A percentile compares a stretch with the other conserved stretches of the same genome.
Conservation (phyloP, 2,888 invertebrate species). For the Monoplex corrugatus region DNA sequence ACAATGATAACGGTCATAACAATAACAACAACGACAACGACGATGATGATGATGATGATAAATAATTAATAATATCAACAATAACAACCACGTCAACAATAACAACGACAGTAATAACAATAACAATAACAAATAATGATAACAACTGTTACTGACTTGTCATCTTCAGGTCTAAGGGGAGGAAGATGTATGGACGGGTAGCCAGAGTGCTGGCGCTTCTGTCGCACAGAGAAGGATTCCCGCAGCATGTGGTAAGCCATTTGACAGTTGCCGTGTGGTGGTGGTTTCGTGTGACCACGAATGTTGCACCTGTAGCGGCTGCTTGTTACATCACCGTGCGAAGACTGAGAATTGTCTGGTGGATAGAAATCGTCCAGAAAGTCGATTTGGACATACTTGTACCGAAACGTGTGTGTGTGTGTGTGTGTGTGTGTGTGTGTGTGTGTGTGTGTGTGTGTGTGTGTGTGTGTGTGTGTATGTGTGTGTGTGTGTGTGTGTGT, state of each 20-base stretch:
- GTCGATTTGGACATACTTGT: neutral
- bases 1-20: neutral
- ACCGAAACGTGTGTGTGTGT: neutral
- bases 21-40: neutral
- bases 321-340: too few species aligned
- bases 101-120: neutral
- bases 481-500: neutral
- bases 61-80: neutral
- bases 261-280: neutral
- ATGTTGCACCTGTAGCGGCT: neutral
- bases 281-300: neutral
- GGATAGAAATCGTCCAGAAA: too few species aligned
- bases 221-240: neutral
- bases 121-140: neutral
- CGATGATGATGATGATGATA: neutral
- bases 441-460: conserved; percentile 23
- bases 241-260: neutral
- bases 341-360: too few species aligned
- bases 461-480: neutral
- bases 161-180: too few species aligned
- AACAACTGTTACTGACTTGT: too few species aligned
- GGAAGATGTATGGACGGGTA: neutral
- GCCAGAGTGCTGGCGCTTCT: neutral
- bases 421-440: conserved; percentile 28
- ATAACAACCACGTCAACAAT: neutral